Evolutionary conservation across 2,113 vertebrate species (phyloP).

Genomic region (Sylvia atricapilla): DNA sequence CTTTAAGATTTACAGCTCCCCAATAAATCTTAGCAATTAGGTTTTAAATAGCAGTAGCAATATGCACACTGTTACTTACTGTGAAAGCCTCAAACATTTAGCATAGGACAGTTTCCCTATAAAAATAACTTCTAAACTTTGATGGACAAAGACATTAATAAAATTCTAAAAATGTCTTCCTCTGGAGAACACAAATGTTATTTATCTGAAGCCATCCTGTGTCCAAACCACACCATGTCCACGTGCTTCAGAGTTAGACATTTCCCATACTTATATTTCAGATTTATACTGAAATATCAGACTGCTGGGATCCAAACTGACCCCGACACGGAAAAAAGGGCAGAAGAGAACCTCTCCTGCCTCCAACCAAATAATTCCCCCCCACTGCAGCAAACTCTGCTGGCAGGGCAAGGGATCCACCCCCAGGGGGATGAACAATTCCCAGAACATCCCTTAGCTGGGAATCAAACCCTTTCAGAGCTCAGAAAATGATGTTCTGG

Average conservation of each 20-base stretch:
- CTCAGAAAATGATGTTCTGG: background rate
- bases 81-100: background rate
- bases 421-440: background rate
- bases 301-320: background rate
- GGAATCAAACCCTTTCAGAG: background rate
- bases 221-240: background rate
- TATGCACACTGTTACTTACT: background rate
- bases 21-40: background rate
- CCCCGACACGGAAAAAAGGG: background rate
- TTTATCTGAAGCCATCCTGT: background rate
- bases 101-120: background rate
- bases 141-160: background rate
- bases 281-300: background rate
- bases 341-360: background rate
- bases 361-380: background rate
- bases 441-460: background rate
- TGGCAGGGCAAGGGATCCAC: background rate
- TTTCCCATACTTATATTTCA: background rate
- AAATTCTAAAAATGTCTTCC: background rate
- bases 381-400: background rate
- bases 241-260: background rate
- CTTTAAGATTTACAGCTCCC: background rate
- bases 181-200: background rate
- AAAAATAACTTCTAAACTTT: background rate
- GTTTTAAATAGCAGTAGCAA: background rate